Conservation (phyloP, 2,888 invertebrate genomes). For the Drosophila differens region DNA sequence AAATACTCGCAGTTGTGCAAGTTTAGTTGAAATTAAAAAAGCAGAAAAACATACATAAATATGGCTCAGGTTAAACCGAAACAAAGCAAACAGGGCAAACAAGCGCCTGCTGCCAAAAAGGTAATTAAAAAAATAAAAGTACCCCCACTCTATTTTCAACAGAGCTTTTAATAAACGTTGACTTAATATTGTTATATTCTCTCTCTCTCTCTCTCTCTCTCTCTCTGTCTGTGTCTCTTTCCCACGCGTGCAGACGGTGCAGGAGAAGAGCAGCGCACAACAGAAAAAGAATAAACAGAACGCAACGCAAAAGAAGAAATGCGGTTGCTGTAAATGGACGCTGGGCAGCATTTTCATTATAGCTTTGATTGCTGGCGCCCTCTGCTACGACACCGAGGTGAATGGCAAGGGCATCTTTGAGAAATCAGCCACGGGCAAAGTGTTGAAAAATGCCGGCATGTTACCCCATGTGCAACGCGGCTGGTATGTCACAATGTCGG, state of each 20-base stretch:
- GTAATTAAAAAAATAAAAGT: constrained; percentile 55
- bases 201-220: constrained; percentile 6
- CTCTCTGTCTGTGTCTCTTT: background rate
- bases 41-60: constrained; percentile 46
- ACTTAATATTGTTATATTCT: constrained; percentile 1
- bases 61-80: constrained; percentile 85
- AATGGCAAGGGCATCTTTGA: constrained; percentile 90
- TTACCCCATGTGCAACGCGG: constrained; percentile 88
- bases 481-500: constrained; percentile 88
- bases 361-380: constrained; percentile 87
- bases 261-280: constrained; percentile 82
- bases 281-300: constrained; percentile 82
- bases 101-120: constrained; percentile 81
- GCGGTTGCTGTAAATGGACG: constrained; percentile 88
- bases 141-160: background rate
- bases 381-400: constrained; percentile 89
- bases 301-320: constrained; percentile 73
- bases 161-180: constrained; percentile 12
- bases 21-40: constrained; percentile 63
- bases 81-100: constrained; percentile 85
- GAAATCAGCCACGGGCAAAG: constrained; percentile 89
- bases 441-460: constrained; percentile 89
- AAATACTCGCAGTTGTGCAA: constrained; percentile 45
- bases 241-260: constrained; percentile 63
- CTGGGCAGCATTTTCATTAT: constrained; percentile 88